These are phyloP conservation scores for Saturnia pavonia DNA, from an alignment of 2,888 invertebrate genomes.

Conservation along the genomic window DNA sequence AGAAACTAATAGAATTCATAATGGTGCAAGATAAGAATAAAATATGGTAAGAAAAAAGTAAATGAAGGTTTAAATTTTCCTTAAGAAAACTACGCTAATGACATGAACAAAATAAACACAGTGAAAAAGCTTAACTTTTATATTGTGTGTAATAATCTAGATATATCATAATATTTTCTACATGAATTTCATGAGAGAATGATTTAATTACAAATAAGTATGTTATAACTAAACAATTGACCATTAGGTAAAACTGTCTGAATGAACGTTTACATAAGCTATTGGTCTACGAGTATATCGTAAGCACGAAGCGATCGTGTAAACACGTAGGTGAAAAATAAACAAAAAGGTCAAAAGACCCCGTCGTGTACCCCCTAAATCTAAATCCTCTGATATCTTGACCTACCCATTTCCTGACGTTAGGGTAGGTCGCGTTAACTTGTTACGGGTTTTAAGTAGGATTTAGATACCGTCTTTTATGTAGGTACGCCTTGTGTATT, in stretches of 20 bases:
- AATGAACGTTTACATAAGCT: no score
- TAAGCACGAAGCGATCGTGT: background rate
- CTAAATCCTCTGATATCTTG: conserved; percentile 36
- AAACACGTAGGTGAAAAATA: conserved; percentile 16
- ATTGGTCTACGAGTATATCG: background rate
- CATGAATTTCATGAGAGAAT: no score
- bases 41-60: no score
- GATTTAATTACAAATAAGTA: no score
- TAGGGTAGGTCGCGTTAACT: conserved; percentile 41
- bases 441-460: conserved; percentile 21
- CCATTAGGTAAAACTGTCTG: background rate
- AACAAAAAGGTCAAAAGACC: conserved; percentile 21
- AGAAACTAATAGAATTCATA: no score
- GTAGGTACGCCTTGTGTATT: background rate
- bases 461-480: background rate
- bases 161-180: no score
- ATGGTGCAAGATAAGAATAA: no score
- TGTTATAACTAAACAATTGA: background rate
- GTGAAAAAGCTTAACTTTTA: no score
- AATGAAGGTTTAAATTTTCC: no score
- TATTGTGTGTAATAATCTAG: no score
- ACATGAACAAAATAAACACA: no score
- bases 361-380: conserved; percentile 22
- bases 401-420: conserved; percentile 37
- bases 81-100: no score